Evolutionary conservation across 2,797 vertebrate genomes (phyloP).

Genomic region (Falco rusticolus): DNA sequence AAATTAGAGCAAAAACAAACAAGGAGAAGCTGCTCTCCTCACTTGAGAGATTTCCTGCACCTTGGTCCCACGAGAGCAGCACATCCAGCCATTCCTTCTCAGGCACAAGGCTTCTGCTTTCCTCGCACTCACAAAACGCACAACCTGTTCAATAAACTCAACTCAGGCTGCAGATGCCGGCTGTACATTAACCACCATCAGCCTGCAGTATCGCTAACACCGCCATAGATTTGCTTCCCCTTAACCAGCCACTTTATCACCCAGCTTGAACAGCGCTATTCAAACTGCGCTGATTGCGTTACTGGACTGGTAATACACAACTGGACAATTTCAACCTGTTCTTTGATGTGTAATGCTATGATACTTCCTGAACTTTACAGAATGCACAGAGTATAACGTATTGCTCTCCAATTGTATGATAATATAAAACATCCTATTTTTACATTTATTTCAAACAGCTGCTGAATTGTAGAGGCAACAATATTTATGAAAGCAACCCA

Average conservation of each 20-base stretch:
- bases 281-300: neutral
- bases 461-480: neutral
- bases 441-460: conserved; percentile 5
- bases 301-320: neutral
- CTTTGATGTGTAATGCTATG: neutral
- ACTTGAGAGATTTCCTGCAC: neutral
- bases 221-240: too few relatives aligned
- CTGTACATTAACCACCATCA: too few relatives aligned
- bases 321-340: neutral
- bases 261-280: neutral
- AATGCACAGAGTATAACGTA: neutral
- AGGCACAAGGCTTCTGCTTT: neutral
- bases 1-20: neutral
- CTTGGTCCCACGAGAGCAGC: neutral
- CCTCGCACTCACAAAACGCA: fast-evolving
- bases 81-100: neutral
- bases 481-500: conserved; percentile 27
- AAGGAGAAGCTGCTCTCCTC: neutral
- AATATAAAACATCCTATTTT: neutral
- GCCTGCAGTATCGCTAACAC: too few relatives aligned
- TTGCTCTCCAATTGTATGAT: neutral
- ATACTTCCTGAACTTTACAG: neutral
- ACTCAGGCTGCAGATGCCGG: neutral
- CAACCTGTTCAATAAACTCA: neutral
- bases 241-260: neutral